phyloP scores from a whole-genome alignment of 2,113 vertebrate species.

The Cephalopterus ornatus region DNA sequence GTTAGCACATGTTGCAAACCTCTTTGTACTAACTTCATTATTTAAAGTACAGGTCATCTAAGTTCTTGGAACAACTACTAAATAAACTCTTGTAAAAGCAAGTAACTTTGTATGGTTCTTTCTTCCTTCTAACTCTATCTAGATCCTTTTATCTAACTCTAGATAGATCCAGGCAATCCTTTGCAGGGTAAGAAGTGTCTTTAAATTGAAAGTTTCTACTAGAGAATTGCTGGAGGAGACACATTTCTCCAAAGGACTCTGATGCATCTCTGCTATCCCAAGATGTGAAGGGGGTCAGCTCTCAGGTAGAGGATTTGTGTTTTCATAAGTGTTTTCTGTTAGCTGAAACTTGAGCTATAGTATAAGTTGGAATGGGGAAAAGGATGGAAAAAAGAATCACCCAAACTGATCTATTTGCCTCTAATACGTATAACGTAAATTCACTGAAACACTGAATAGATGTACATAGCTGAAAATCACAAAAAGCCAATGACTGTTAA shows the following conservation, averaged over 20 bases:
- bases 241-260: neutral
- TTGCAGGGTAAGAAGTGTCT: neutral
- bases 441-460: neutral
- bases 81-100: constrained; percentile 41
- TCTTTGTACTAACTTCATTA: constrained; percentile 28
- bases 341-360: neutral
- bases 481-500: neutral
- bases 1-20: neutral
- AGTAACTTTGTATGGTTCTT: neutral
- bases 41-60: neutral
- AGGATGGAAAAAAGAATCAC: neutral
- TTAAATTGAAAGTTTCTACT: neutral
- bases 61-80: neutral
- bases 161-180: neutral
- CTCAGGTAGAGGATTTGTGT: neutral
- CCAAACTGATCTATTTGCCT: neutral
- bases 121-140: constrained; percentile 8
- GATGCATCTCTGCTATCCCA: neutral
- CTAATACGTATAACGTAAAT: neutral
- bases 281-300: neutral
- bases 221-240: neutral
- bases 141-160: neutral
- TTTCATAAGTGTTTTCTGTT: neutral
- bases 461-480: neutral
- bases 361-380: neutral